A percentile compares a stretch with the other conserved stretches of the same genome.
Conservation (phyloP, 2,797 vertebrate species). For the Bradypodion pumilum region DNA sequence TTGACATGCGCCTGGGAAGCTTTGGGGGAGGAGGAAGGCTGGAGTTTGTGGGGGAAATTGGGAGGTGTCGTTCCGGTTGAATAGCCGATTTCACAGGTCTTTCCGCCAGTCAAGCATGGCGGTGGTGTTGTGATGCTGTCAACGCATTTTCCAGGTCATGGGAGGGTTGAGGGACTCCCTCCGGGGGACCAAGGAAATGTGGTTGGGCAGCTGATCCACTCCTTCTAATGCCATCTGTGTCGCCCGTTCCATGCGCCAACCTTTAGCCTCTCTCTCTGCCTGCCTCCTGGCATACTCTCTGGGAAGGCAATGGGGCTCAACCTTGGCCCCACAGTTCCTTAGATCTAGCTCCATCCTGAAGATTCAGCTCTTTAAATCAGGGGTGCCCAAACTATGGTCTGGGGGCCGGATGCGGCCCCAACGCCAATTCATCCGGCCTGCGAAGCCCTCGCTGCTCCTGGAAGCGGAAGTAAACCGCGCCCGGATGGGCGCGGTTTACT, state of each 20-base stretch:
- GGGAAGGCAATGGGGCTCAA: too few species aligned
- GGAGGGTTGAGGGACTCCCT: background rate
- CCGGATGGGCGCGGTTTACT: too few species aligned
- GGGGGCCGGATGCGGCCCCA: too few species aligned
- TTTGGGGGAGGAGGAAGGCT: background rate
- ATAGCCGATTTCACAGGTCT: background rate
- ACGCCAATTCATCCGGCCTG: too few species aligned
- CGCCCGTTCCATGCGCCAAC: too few species aligned
- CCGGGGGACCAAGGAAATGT: background rate
- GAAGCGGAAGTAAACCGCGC: too few species aligned
- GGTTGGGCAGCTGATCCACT: background rate
- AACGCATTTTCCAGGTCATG: background rate
- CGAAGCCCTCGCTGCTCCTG: too few species aligned
- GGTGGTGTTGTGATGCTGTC: background rate
- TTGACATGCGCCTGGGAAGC: background rate
- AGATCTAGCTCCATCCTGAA: background rate
- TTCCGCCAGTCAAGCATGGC: background rate
- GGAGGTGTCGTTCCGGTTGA: too few species aligned
- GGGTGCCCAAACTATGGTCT: too few species aligned
- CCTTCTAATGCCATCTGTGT: background rate
- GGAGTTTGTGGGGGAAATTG: too few species aligned
- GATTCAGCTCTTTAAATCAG: too few species aligned
- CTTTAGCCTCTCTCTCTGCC: background rate
- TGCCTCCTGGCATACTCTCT: background rate
- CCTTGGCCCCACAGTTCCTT: too few species aligned